Conservation (phyloP, 2,888 invertebrate species). For the Hylaea fasciaria region DNA sequence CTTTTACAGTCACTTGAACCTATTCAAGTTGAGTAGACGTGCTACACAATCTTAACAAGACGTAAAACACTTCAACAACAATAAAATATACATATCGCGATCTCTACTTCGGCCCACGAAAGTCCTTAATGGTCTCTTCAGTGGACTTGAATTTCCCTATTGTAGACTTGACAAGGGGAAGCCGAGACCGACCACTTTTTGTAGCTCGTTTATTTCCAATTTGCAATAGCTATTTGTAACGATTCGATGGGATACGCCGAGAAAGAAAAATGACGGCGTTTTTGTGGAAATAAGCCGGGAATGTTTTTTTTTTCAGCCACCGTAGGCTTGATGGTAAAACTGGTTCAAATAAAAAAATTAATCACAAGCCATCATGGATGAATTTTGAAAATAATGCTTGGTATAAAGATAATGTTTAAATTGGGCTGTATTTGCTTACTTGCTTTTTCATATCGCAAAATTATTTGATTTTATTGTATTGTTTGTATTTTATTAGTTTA, state of each 20-base stretch:
- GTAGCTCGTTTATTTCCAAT: slow-evolving; percentile 68
- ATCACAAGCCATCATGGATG: too few species aligned
- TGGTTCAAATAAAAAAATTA: slow-evolving; percentile 10
- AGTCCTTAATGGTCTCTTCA: slow-evolving; percentile 56
- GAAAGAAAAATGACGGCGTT: slow-evolving; percentile 47
- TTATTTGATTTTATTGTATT: too few species aligned
- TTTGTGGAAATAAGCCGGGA: slow-evolving; percentile 38
- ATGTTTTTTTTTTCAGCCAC: slow-evolving; percentile 34
- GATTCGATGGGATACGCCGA: slow-evolving; percentile 49
- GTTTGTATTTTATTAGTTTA: too few species aligned
- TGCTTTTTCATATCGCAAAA: too few species aligned
- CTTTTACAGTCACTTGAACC: slow-evolving; percentile 16
- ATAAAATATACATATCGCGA: slow-evolving; percentile 58
- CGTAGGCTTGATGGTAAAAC: slow-evolving; percentile 11
- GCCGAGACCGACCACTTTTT: slow-evolving; percentile 56
- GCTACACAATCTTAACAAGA: slow-evolving; percentile 35
- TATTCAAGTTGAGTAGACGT: slow-evolving; percentile 29
- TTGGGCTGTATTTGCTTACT: too few species aligned
- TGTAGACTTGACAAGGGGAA: slow-evolving; percentile 56
- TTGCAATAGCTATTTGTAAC: slow-evolving; percentile 65
- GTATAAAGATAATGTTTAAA: too few species aligned
- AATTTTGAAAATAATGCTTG: neutral
- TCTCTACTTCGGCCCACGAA: slow-evolving; percentile 38
- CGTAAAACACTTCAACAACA: slow-evolving; percentile 43
- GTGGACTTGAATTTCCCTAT: slow-evolving; percentile 56